Conservation (phyloP, 2,113 vertebrate species). For the Coregonus clupeaformis region DNA sequence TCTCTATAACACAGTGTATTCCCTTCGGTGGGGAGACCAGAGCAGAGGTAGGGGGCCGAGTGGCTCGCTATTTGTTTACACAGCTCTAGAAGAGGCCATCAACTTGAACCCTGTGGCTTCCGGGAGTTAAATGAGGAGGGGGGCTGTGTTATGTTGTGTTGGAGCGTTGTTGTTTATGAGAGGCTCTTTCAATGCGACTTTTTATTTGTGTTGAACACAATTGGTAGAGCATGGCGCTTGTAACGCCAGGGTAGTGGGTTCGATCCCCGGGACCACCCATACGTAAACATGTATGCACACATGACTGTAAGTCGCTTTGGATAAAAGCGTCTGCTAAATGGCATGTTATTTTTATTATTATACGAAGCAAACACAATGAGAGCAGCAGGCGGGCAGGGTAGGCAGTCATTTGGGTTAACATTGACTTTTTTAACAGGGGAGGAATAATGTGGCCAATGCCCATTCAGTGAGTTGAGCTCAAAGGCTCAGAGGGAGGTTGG, state of each 20-base stretch:
- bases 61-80: conserved; percentile 56
- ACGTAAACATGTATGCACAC: no score
- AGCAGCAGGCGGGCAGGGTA: no score
- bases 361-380: conserved; percentile 16
- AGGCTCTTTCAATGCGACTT: conserved; percentile 42
- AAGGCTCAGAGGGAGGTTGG: conserved; percentile 1
- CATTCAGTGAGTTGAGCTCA: neutral
- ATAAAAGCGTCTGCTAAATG: no score
- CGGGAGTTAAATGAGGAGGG: conserved; percentile 29
- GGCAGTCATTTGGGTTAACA: conserved; percentile 16
- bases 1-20: conserved; percentile 15
- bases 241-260: no score
- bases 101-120: conserved; percentile 36
- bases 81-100: conserved; percentile 43
- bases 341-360: no score
- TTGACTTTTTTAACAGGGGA: neutral
- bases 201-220: conserved; percentile 33
- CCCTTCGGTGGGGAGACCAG: conserved; percentile 35
- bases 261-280: no score
- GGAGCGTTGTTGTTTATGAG: conserved; percentile 36
- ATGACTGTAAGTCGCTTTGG: no score
- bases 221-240: no score
- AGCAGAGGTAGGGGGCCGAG: conserved; percentile 8
- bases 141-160: conserved; percentile 2
- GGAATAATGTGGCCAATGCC: neutral